phyloP scores from a whole-genome alignment of 2,797 vertebrate species.

The Zenarchopterus dispar region DNA sequence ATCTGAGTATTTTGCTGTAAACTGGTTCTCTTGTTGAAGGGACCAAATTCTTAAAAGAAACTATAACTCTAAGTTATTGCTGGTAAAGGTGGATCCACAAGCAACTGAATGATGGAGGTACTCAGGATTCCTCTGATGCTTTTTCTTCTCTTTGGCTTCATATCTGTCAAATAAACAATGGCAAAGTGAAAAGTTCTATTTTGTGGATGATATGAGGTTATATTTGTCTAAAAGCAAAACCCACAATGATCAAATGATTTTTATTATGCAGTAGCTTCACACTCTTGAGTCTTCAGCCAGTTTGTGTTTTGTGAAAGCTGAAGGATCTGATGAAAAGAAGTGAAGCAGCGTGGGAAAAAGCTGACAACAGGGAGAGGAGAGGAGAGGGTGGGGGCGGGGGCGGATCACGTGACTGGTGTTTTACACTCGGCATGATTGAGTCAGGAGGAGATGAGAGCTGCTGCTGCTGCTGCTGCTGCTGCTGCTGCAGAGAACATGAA shows the following conservation, averaged over 20 bases:
- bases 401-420: constrained; percentile 43
- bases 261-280: background rate
- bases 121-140: too few species aligned
- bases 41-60: too few species aligned
- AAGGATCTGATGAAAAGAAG: constrained; percentile 1
- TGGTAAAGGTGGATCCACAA: too few species aligned
- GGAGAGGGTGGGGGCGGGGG: constrained; percentile 50
- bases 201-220: too few species aligned
- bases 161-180: too few species aligned
- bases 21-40: too few species aligned
- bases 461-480: constrained; percentile 11
- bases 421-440: constrained; percentile 28
- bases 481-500: constrained; percentile 21
- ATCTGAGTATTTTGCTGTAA: too few species aligned
- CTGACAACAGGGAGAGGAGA: background rate
- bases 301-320: constrained; percentile 2
- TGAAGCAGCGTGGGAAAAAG: constrained; percentile 38
- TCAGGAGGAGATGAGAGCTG: constrained; percentile 19
- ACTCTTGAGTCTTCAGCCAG: background rate
- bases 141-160: too few species aligned
- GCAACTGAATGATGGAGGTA: too few species aligned
- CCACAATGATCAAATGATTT: background rate
- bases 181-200: too few species aligned
- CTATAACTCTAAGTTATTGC: too few species aligned
- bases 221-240: too few species aligned